Base-by-base conservation (phyloP, 2,888 invertebrate species). In the Ectemnius continuus region DNA sequence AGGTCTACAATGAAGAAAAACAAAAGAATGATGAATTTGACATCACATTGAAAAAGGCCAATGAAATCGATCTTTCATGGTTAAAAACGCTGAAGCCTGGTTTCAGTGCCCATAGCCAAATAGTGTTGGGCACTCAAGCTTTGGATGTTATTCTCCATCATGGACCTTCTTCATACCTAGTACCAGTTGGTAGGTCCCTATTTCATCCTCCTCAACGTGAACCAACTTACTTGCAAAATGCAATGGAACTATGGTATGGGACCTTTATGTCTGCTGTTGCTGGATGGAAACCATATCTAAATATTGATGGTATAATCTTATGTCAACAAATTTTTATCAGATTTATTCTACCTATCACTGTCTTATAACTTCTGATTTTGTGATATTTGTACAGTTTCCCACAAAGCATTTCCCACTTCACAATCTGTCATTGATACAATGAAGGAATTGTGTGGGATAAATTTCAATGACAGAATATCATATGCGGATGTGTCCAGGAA, bases 221-320 rank as follows among this genome's bases (percentile, higher is more conserved):
- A 93, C 93, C 60, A 91, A 92, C 78, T 92, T 93, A 86, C 5
- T 92, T 99, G 11, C 94, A 95, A 0, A 95, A 94, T 61, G 97
- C 98, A 0, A 92, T 97, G 85, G 97, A 98, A 89, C 94, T 98
- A 87, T 98, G 98, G 96, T 94, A 96, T 73, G 99, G 99, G 4
- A 94, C 97, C 87, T 99, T 97, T 92, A 98, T 98, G 91, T 96
- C 97, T 8, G 97, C 97, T 0, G 94, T 97, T 77, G 94, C 98
- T 66, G 98, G 98, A 13, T 96, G 97, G 93, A 94, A 94, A 83
- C 96, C 97, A 65, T 91, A 81, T 61, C 91, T 99, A 52, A 99
- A 99, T 90, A 94, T 99, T 70, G 99, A 99, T 91, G 96, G 95
- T 96, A 89, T 6, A 36, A 36, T 36, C 36, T 36, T 36, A 36